Conservation (phyloP, 2,888 invertebrate genomes). For the Erannis defoliaria region DNA sequence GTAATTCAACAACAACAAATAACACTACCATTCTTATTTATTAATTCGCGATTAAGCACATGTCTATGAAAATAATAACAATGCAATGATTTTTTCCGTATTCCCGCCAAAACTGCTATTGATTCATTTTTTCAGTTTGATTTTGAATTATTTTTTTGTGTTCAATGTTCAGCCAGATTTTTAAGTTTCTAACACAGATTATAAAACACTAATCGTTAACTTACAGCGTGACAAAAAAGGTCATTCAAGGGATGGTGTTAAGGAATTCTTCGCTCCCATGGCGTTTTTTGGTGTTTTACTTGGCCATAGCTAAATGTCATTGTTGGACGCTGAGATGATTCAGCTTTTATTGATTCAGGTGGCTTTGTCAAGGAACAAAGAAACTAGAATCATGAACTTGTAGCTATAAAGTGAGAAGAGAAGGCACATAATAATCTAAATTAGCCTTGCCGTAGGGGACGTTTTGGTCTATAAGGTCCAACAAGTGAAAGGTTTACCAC, state of each 20-base stretch:
- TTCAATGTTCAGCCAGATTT: background rate
- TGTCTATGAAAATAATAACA: too few relatives aligned
- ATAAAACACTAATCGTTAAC: slow-evolving; percentile 33
- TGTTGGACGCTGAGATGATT: slow-evolving; percentile 52
- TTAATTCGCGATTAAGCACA: too few relatives aligned
- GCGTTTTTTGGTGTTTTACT: slow-evolving; percentile 73
- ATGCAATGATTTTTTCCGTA: too few relatives aligned
- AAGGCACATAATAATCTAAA: too few relatives aligned
- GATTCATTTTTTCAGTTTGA: too few relatives aligned
- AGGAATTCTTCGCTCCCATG: slow-evolving; percentile 78
- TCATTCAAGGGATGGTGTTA: slow-evolving; percentile 58
- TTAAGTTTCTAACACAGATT: slow-evolving; percentile 1
- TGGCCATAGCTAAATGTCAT: slow-evolving; percentile 77
- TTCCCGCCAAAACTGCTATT: too few relatives aligned
- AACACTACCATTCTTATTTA: too few relatives aligned
- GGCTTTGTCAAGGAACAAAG: slow-evolving; percentile 29
- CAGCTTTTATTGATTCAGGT: slow-evolving; percentile 27
- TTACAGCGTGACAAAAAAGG: slow-evolving; percentile 32
- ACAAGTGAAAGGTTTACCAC: too few relatives aligned
- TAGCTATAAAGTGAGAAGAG: background rate
- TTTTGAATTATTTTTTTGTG: background rate
- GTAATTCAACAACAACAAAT: too few relatives aligned
- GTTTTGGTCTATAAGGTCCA: too few relatives aligned
- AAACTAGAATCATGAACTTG: slow-evolving; percentile 11
- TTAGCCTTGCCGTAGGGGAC: too few relatives aligned